Evolutionary conservation across 2,113 vertebrate species (phyloP), one percentile per base, ranked within the genome.

Genomic region (Pogona vitticeps): DNA sequence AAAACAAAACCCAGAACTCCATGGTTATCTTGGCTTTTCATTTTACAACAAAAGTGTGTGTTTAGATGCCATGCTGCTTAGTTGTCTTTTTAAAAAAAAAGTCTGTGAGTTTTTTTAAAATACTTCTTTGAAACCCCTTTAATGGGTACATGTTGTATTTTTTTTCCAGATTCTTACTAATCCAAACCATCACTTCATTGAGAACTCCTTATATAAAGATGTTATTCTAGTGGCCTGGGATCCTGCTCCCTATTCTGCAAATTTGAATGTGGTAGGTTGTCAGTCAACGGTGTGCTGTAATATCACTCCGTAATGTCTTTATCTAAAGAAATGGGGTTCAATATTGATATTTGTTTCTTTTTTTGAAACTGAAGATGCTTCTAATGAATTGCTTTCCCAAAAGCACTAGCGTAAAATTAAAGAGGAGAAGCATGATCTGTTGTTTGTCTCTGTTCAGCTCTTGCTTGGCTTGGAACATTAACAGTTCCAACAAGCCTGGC

Each of bases 211-310:
- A 88, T 99, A 99, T 93, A 99, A 98, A 96, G 97, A 99, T 83
- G 96, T 99, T 85, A 96, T 97, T 77, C 95, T 99, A 94, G 96
- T 99, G 89, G 99, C 98, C 58, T 99, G 99, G 99, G 99, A 99
- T 92, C 99, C 99, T 71, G 98, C 99, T 31, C 98, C 98, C 9
- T 99, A 99, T 91, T 96, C 97, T 21, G 96, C 98, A 89, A 96
- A 99, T 94, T 94, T 99, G 83, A 95, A 98, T 23, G 97, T 98
- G 97, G 99, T 99, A 94, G 95, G 97, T 89, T n/a, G 56, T 10
- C 42, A 31, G 3, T 12, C 28, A 56, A 18, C n/a, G 46, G 38
- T 85, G 21, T 21, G 4, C 3, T 23, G 68, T 36, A 28, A 36
- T 1, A 58, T 46, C 17, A 31, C 1, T 59, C 9, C 42, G 38